phyloP scores from a whole-genome alignment of 2,797 vertebrate species.

The Sparus aurata region DNA sequence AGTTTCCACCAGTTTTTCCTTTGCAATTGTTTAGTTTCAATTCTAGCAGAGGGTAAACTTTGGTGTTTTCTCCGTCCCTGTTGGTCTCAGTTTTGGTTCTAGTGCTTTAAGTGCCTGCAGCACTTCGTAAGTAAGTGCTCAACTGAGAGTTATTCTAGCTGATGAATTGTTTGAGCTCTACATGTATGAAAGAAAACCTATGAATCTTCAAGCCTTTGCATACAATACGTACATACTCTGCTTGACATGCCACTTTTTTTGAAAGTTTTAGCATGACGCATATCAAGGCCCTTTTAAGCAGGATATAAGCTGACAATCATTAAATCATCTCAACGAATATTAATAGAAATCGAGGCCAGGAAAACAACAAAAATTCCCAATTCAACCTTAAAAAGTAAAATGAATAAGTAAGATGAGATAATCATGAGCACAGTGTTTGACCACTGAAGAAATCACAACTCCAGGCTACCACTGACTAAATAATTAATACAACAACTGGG shows the following conservation, averaged over 20 bases:
- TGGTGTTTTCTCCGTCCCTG: too few species aligned
- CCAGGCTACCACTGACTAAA: not conserved
- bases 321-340: not conserved
- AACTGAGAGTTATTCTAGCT: too few species aligned
- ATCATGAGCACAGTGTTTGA: not conserved
- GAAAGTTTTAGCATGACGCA: not conserved
- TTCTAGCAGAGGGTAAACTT: too few species aligned
- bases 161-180: too few species aligned
- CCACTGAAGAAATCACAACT: not conserved
- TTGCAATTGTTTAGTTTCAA: too few species aligned
- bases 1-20: too few species aligned
- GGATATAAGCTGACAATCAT: not conserved
- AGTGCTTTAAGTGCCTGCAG: too few species aligned
- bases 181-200: too few species aligned
- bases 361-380: not conserved
- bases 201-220: not conserved
- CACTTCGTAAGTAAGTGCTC: too few species aligned
- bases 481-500: not conserved
- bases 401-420: constrained; percentile 1
- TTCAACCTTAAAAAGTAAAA: too few species aligned
- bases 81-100: too few species aligned
- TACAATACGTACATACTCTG: not conserved
- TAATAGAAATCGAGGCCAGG: not conserved
- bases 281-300: not conserved
- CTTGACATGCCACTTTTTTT: too few species aligned